These are phyloP conservation scores for Micropoecilia bifurca DNA, from an alignment of 2,797 vertebrate species.

Conservation along the genomic window DNA sequence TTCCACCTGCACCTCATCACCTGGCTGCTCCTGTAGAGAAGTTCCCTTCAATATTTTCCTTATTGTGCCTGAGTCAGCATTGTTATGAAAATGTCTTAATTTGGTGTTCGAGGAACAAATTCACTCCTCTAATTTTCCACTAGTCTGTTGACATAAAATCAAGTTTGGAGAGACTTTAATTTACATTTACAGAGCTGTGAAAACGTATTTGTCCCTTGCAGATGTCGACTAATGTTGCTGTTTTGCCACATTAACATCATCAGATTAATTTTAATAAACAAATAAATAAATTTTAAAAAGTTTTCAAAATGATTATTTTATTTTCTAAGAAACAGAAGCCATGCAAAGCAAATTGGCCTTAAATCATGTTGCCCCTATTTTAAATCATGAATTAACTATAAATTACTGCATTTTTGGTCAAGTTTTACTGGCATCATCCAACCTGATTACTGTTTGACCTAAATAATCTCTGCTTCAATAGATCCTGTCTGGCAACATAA, in stretches of 20 bases:
- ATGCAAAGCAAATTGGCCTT: background rate
- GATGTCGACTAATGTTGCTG: background rate
- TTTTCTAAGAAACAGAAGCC: background rate
- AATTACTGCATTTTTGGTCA: background rate
- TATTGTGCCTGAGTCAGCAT: conserved; percentile 19
- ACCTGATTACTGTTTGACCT: background rate
- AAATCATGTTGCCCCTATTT: background rate
- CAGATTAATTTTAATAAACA: background rate
- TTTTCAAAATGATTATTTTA: background rate
- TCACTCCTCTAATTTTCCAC: background rate
- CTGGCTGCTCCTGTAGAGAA: conserved; percentile 50
- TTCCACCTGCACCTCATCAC: conserved; percentile 56
- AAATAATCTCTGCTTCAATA: background rate
- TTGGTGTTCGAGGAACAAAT: background rate
- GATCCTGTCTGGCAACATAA: background rate
- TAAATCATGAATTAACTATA: background rate
- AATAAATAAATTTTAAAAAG: background rate
- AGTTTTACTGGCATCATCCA: background rate
- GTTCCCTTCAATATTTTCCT: conserved; percentile 32
- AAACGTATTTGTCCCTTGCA: background rate
- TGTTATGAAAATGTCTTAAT: background rate
- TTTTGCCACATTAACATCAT: background rate
- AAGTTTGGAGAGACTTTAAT: background rate
- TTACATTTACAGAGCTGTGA: background rate
- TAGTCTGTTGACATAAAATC: background rate